Percentiles rank a stretch among this genome's conserved stretches.
phyloP scores from a whole-genome alignment of 2,797 vertebrate genomes.

The Lepilemur ruficaudatus region DNA sequence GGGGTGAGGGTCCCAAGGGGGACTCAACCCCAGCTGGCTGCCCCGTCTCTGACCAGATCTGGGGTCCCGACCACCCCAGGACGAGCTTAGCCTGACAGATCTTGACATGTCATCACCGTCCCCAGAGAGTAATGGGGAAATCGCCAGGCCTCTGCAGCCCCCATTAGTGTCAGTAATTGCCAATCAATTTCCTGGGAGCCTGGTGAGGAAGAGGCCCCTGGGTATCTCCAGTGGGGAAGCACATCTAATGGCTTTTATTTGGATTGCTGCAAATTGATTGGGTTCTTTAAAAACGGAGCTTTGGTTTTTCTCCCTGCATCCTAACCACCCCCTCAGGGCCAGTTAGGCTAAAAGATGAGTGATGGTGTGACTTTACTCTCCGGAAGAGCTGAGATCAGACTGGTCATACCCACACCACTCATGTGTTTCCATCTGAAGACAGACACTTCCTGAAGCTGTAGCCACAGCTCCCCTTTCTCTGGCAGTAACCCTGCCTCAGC shows the following conservation, averaged over 20 bases:
- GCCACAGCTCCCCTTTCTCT: not conserved
- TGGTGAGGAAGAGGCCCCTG: slow-evolving; percentile 80
- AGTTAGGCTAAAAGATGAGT: slow-evolving; percentile 58
- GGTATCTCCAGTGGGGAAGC: slow-evolving; percentile 78
- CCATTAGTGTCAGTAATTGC: slow-evolving; percentile 87
- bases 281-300: slow-evolving; percentile 73
- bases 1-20: slow-evolving; percentile 56
- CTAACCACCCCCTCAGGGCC: slow-evolving; percentile 77
- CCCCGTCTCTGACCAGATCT: slow-evolving; percentile 64
- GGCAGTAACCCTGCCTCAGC: not conserved
- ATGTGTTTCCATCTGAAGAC: not conserved
- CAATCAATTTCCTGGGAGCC: slow-evolving; percentile 84
- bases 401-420: not conserved
- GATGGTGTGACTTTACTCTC: not conserved
- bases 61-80: slow-evolving; percentile 69
- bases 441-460: not conserved
- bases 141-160: slow-evolving; percentile 77
- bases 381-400: not conserved
- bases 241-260: slow-evolving; percentile 85
- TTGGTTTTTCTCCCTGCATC: slow-evolving; percentile 71
- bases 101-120: slow-evolving; percentile 80
- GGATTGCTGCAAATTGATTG: slow-evolving; percentile 86
- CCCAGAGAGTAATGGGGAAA: slow-evolving; percentile 79
- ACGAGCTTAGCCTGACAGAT: slow-evolving; percentile 80
- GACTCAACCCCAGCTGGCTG: slow-evolving; percentile 78